Conservation (phyloP, 2,888 invertebrate genomes). For the Acronicta aceris region DNA sequence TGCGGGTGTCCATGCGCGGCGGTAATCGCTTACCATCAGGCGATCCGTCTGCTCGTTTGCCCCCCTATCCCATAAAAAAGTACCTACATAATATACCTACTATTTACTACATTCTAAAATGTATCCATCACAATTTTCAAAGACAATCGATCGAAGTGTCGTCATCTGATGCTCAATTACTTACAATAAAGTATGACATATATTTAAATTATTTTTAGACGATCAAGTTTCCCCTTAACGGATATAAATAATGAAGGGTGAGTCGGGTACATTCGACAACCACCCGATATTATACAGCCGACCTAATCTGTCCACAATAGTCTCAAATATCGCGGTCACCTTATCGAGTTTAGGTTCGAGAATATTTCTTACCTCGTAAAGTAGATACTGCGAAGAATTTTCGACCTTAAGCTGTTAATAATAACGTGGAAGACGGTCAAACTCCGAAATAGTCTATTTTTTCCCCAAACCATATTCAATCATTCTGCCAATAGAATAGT, state of each 20-base stretch:
- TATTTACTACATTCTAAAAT: too few relatives aligned
- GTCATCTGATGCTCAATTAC: too few relatives aligned
- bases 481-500: conserved; percentile 1
- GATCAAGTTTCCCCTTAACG: neutral
- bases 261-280: neutral
- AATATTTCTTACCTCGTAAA: neutral
- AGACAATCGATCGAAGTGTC: too few relatives aligned
- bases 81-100: too few relatives aligned
- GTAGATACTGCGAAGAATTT: neutral
- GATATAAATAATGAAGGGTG: neutral
- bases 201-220: neutral
- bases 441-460: too few relatives aligned
- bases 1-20: too few relatives aligned
- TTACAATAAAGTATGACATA: neutral
- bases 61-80: too few relatives aligned
- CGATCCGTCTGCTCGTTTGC: too few relatives aligned
- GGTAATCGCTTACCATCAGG: too few relatives aligned
- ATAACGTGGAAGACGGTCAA: neutral
- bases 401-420: neutral
- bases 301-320: neutral
- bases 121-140: too few relatives aligned
- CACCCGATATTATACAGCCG: neutral
- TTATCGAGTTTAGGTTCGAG: neutral
- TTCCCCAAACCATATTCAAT: neutral
- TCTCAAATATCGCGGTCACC: neutral